Evolutionary conservation across 2,113 vertebrate species (phyloP).

Genomic region (Otus sunia): DNA sequence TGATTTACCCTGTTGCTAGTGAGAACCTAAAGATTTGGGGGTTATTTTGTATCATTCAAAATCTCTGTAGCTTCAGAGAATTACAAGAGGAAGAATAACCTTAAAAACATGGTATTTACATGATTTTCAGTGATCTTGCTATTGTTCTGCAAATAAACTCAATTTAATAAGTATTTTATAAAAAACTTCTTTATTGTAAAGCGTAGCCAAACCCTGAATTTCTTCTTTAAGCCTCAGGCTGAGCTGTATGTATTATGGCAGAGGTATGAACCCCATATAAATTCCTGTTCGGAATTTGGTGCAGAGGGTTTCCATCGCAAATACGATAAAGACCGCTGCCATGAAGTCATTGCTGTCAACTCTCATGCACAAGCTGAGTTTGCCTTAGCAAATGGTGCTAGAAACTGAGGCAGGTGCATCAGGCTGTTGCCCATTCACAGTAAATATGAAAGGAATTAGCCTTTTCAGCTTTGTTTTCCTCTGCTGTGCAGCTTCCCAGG

Average conservation of each 20-base stretch:
- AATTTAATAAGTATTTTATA: background rate
- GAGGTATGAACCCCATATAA: accelerated
- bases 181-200: background rate
- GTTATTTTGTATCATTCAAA: background rate
- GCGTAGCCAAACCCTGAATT: background rate
- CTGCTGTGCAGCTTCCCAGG: background rate
- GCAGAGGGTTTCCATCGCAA: background rate
- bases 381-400: background rate
- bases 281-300: background rate
- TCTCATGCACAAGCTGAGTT: accelerated
- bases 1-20: background rate
- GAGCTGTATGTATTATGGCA: background rate
- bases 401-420: background rate
- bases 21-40: background rate
- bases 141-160: background rate
- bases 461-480: background rate
- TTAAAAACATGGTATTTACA: background rate
- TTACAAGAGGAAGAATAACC: background rate
- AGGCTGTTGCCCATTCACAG: background rate
- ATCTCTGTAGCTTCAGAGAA: background rate
- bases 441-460: background rate
- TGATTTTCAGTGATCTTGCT: background rate
- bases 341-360: background rate
- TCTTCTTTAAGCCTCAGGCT: background rate
- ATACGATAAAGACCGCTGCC: background rate